Base-by-base conservation (phyloP, 2,888 invertebrate genomes). In the Eristalis tenax region DNA sequence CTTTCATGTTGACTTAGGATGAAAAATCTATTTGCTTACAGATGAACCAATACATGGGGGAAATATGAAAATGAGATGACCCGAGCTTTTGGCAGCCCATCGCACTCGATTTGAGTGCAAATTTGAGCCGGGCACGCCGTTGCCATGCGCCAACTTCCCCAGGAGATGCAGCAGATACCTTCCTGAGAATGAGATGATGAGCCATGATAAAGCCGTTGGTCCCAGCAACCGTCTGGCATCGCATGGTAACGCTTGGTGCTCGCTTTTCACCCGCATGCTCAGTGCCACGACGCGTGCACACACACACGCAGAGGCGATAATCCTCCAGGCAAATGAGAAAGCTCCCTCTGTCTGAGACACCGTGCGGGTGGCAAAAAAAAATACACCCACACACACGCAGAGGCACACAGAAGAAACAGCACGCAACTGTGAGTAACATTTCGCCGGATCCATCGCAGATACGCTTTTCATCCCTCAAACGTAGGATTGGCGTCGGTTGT, bases 401-500 rank as follows among this genome's bases (percentile, higher is more conserved):
- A 28, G 28, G 5, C 28, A 28, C 28, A 28, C 4, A 28, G 28
- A 28, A 28, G 28, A 82, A 57, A 64, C 73, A 75, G 70, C 78
- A 81, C 66, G 70, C 71, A 57, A 59, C n/a, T 73, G 43, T 40
- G 28, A 18, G 5, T 50, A 86, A 78, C 82, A 50, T 86, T 83
- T 75, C 70, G 73, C 69, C 68, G 56, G 26, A 84, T 71, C 59
- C 74, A 64, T 40, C 69, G 69, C 68, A 80, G 81, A 81, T 69
- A 81, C 66, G 68, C 15, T 87, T 83, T 83, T 76, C 83, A 87
- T 83, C 87, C 87, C 83, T 71, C 69, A 43, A 22, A 59, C 59
- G 59, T 26, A 70, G 70, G 69, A 68, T 76, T 76, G 76, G 61
- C 32, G 73, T 71, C 71, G 76, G 71, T 78, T 71, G 83, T 75